These are phyloP conservation scores for Nomada goodeniana DNA, from an alignment of 2,888 invertebrate genomes.

Conservation along the genomic window DNA sequence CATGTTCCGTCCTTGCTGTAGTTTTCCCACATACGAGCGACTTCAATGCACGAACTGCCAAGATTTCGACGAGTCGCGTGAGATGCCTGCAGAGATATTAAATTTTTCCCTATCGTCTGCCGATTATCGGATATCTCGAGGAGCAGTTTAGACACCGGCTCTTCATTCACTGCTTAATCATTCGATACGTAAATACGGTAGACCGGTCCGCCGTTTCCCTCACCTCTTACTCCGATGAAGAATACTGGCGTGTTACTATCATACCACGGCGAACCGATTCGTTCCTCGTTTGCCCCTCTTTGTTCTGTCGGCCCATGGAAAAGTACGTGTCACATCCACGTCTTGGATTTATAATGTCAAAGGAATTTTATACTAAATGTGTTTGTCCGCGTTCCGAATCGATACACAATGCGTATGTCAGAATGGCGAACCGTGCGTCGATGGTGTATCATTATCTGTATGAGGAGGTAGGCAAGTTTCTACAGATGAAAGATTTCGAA, in stretches of 20 bases:
- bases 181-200: conserved; percentile 27
- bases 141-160: conserved; percentile 35
- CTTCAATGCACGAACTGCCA: background rate
- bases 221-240: conserved; percentile 36
- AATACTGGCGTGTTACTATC: conserved; percentile 13
- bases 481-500: too few species aligned
- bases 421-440: too few species aligned
- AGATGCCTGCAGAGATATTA: conserved; percentile 12
- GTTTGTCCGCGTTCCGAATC: background rate
- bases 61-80: background rate
- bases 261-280: conserved; percentile 26
- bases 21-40: conserved; percentile 20
- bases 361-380: background rate
- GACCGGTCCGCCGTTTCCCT: conserved; percentile 38
- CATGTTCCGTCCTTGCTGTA: conserved; percentile 1
- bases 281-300: conserved; percentile 26
- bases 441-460: too few species aligned
- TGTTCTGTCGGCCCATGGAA: conserved; percentile 40
- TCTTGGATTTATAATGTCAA: background rate
- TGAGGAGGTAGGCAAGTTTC: too few species aligned
- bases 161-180: conserved; percentile 49
- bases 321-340: conserved; percentile 25
- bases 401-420: too few species aligned
- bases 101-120: conserved; percentile 3
- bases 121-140: conserved; percentile 41